Percentiles rank a stretch among this genome's conserved stretches.
Evolutionary conservation across 2,888 invertebrate genomes (phyloP).

Genomic region (Ennomos fuscantarius): DNA sequence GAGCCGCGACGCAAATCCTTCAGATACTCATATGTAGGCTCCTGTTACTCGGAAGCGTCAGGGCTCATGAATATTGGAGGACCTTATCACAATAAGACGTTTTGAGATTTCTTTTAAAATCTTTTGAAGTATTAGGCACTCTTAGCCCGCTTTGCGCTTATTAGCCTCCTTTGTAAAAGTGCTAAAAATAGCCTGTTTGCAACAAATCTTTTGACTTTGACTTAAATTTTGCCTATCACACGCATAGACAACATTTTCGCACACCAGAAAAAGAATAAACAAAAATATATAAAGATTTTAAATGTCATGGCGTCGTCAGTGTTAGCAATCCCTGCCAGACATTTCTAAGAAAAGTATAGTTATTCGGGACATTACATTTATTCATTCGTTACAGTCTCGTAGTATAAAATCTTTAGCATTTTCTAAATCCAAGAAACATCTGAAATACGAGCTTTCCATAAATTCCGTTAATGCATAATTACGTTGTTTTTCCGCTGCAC

Average conservation of each 20-base stretch:
- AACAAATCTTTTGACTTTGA: no score
- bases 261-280: no score
- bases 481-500: constrained; percentile 53
- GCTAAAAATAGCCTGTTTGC: no score
- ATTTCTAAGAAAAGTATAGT: no score
- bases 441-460: constrained; percentile 19
- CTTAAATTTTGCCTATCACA: no score
- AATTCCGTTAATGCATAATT: constrained; percentile 55
- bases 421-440: neutral
- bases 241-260: no score
- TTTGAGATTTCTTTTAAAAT: constrained; percentile 13
- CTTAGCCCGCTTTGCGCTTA: constrained; percentile 1
- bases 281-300: no score
- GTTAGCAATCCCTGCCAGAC: no score
- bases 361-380: no score
- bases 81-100: constrained; percentile 11
- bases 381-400: neutral
- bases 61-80: constrained; percentile 18
- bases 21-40: constrained; percentile 12
- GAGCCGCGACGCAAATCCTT: constrained; percentile 34
- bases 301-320: no score
- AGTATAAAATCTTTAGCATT: constrained; percentile 7
- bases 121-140: constrained; percentile 9
- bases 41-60: constrained; percentile 17
- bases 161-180: no score